phyloP scores from a whole-genome alignment of 2,113 vertebrate genomes.

The Marcusenius ussheri region DNA sequence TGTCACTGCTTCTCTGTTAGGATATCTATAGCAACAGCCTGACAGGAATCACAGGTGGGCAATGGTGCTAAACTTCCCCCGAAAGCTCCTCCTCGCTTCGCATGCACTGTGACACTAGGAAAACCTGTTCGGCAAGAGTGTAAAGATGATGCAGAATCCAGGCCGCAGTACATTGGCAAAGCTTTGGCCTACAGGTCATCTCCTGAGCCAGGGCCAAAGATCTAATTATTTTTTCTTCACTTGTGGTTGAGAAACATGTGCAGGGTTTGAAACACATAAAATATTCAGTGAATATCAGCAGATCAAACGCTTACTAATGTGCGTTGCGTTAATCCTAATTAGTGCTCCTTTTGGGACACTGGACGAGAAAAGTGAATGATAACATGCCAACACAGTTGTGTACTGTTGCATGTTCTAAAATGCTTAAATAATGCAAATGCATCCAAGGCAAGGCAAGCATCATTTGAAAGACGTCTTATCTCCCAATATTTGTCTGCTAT shows the following conservation, averaged over 20 bases:
- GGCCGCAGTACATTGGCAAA: not conserved
- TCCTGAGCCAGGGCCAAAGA: not conserved
- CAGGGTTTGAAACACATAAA: not conserved
- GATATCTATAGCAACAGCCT: slow-evolving; percentile 64
- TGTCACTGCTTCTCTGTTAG: slow-evolving; percentile 29
- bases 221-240: not conserved
- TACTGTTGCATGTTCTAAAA: not conserved
- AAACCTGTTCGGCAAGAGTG: not conserved
- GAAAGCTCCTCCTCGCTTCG: not conserved
- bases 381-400: not conserved
- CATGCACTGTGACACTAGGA: not conserved
- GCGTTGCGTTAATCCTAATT: not conserved
- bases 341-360: not conserved
- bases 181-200: not conserved
- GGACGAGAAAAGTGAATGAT: not conserved
- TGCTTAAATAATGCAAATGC: not conserved
- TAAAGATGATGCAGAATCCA: not conserved
- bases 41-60: slow-evolving; percentile 57
- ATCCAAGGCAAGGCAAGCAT: not conserved
- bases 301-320: not conserved
- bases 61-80: slow-evolving; percentile 49
- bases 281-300: not conserved
- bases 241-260: not conserved
- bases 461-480: not conserved
- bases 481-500: not conserved